Base-by-base conservation (phyloP, 2,888 invertebrate species). In the Eupithecia exiguata region DNA sequence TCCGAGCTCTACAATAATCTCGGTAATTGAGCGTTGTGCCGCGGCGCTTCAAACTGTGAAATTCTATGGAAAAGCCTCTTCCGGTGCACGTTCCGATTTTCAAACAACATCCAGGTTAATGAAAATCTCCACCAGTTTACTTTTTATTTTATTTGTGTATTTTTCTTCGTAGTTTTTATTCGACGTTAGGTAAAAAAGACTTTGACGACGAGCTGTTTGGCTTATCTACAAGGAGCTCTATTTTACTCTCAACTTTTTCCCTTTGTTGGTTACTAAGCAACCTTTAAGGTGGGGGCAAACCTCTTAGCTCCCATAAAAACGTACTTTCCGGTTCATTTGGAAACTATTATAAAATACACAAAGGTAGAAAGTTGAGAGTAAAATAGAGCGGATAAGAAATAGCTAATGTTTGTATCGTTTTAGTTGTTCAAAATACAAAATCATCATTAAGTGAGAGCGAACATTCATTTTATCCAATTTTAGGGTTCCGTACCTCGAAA, bases 41-140 rank as follows among this genome's bases (percentile, higher is more conserved):
- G 62, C 35, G 62, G 62, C 35, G 62, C 62, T 35, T 25, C 18
- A 62, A 53, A 18, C 62, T 35, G 62, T 62, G 35, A 35, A 62
- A 18, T 35, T 62, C 62, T 18, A 35, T 62, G 18, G 35, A 62
- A 62, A 61, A 62, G 62, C 62, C 35, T 35, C 35, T 62, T 16
- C 62, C 62, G 12, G 25, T 58, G 58, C 25, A 58, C 53, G 53
- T 30, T 30, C 16, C 30, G 5, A 25, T 18, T 62, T 35, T 9
- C 61, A 25, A 62, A 35, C 35, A 62, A 62, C 62, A 30, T 30
- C 49, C 16, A 61, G 61, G 61, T 30, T 16, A 61, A 61, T 61
- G 61, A 61, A 61, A 61, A 61, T 3, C 30, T 35, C 35, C 35
- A 35, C 7, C 30, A 5, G 25, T 25, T 30, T 61, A 25, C 25